These are phyloP conservation scores for Drosophila formosana DNA, from an alignment of 2,888 invertebrate species.

Conservation along the genomic window DNA sequence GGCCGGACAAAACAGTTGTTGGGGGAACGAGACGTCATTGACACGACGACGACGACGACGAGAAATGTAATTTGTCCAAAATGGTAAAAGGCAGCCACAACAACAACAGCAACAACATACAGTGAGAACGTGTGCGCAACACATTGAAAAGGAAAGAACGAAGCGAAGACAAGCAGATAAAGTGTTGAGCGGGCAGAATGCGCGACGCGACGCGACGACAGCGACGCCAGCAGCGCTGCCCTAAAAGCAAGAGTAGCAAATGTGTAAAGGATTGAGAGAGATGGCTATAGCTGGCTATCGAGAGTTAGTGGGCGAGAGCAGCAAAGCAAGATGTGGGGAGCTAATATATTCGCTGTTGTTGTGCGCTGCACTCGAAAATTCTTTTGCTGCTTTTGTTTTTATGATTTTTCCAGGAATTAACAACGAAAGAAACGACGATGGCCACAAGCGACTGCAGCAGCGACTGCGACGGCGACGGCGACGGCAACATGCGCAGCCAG, in stretches of 20 bases:
- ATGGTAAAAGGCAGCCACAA: constrained; percentile 49
- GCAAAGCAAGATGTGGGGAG: constrained; percentile 30
- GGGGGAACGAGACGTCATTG: constrained; percentile 51
- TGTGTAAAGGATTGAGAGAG: constrained; percentile 46
- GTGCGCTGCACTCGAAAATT: constrained; percentile 72
- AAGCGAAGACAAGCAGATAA: constrained; percentile 52
- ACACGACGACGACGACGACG: constrained; percentile 40
- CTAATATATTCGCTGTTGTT: constrained; percentile 66
- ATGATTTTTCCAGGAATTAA: constrained; percentile 77
- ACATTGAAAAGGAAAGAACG: constrained; percentile 47
- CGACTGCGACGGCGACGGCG: constrained; percentile 23
- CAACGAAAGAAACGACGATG: constrained; percentile 61
- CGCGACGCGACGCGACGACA: constrained; percentile 21
- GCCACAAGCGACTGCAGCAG: constrained; percentile 31
- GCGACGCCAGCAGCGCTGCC: constrained; percentile 13
- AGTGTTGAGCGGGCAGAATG: constrained; percentile 70
- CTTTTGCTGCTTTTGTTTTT: constrained; percentile 78
- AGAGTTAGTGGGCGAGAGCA: constrained; percentile 20
- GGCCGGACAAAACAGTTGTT: constrained; percentile 14
- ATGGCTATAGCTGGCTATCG: constrained; percentile 5
- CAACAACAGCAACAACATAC: not conserved
- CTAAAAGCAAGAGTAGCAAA: constrained; percentile 69
- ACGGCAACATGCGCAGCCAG: constrained; percentile 55
- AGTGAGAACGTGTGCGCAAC: constrained; percentile 46
- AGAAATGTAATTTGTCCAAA: constrained; percentile 66